These are phyloP conservation scores for Eupristina koningsbergeri DNA, from an alignment of 1,140 invertebrate species.

Conservation along the genomic window DNA sequence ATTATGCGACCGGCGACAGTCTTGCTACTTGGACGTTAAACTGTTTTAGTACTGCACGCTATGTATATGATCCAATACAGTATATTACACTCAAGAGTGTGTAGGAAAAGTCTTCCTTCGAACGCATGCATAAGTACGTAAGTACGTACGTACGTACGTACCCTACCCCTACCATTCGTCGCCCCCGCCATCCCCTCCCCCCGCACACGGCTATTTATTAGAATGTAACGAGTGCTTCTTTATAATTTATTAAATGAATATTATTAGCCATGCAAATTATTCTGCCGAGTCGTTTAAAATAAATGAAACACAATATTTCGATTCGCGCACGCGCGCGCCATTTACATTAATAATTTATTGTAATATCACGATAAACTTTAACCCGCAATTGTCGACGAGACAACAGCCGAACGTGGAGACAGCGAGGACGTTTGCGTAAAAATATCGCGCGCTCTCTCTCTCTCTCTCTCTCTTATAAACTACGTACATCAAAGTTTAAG, in stretches of 20 bases:
- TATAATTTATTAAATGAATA: conserved; percentile 19
- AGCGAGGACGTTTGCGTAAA: background rate
- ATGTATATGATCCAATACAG: conserved; percentile 30
- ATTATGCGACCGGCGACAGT: conserved; percentile 34
- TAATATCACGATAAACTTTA: background rate
- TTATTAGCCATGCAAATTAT: conserved; percentile 21
- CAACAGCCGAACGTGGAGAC: background rate
- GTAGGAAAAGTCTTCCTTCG: conserved; percentile 15
- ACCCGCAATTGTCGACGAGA: background rate
- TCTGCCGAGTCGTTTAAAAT: background rate
- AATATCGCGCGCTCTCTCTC: no score
- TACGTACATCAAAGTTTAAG: background rate
- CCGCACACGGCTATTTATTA: conserved; percentile 14
- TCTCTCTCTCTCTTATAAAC: background rate
- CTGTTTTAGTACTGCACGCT: conserved; percentile 36
- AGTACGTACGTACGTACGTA: no score
- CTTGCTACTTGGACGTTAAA: conserved; percentile 37
- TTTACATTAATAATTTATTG: conserved; percentile 7
- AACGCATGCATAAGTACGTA: no score
- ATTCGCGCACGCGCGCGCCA: no score
- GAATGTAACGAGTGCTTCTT: conserved; percentile 30
- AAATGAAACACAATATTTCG: conserved; percentile 10
- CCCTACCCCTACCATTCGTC: no score
- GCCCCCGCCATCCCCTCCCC: no score
- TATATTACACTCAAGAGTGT: conserved; percentile 23